Conservation (phyloP, 2,797 vertebrate species). For the Gymnothorax javanicus region DNA sequence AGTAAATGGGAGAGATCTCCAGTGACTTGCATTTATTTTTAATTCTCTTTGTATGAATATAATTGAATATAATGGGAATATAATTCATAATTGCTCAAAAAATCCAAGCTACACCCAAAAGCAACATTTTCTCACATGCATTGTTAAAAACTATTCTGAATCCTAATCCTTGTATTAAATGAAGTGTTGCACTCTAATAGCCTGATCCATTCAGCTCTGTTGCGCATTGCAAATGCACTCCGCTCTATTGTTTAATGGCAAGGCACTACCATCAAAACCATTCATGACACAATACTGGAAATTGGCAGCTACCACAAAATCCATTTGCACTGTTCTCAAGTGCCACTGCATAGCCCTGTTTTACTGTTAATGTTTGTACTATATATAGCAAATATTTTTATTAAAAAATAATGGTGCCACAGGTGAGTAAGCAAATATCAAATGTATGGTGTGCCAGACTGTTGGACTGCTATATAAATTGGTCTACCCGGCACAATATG, state of each 20-base stretch:
- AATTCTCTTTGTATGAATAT: neutral
- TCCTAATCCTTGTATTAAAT: neutral
- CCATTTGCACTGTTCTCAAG: neutral
- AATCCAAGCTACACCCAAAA: neutral
- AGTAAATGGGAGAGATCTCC: neutral
- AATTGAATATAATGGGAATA: neutral
- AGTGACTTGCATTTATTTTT: neutral
- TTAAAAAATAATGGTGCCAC: neutral
- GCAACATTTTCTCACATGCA: neutral
- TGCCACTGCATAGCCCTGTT: neutral
- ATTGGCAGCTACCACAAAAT: neutral
- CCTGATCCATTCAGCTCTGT: neutral
- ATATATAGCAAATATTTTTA: neutral
- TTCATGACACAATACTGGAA: neutral
- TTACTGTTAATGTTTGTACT: neutral
- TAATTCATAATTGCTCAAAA: neutral
- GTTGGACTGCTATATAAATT: neutral
- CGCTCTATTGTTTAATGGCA: neutral
- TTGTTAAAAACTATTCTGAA: neutral
- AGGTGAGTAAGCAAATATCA: neutral
- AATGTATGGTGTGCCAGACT: neutral
- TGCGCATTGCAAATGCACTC: neutral
- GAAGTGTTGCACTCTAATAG: neutral
- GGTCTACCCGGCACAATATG: neutral
- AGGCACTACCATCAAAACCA: slow-evolving; percentile 1